Conservation (phyloP, 2,888 invertebrate genomes). For the Nematopogon swammerdamellus region DNA sequence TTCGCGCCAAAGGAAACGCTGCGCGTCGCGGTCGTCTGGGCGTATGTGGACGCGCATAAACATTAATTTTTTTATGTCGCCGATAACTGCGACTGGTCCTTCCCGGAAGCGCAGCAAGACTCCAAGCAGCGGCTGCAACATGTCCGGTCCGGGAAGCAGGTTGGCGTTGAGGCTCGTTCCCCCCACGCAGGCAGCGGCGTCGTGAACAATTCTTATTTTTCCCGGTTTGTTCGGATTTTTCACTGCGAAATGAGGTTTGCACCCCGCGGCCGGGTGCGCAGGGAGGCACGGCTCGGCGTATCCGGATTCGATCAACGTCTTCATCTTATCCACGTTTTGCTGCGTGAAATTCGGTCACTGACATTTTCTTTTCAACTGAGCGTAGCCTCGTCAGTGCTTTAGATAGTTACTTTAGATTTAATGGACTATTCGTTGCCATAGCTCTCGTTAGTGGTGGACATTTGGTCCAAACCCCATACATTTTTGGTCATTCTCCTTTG, state of each 20-base stretch:
- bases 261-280: conserved; percentile 6
- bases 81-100: conserved; percentile 9
- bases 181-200: conserved; percentile 4
- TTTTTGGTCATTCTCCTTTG: too few species aligned
- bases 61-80: conserved; percentile 11
- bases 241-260: conserved; percentile 12
- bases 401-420: too few species aligned
- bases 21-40: conserved; percentile 3
- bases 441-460: too few species aligned
- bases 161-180: conserved; percentile 6
- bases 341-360: conserved; percentile 1
- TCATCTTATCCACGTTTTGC: conserved; percentile 6
- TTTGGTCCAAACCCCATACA: too few species aligned
- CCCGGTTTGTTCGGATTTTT: conserved; percentile 10
- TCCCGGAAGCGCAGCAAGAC: conserved; percentile 13
- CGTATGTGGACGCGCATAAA: conserved; percentile 1
- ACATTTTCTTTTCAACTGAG: conserved; percentile 7
- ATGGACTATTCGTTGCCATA: too few species aligned
- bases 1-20: conserved; percentile 3
- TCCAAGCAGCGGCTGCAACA: conserved; percentile 7
- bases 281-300: conserved; percentile 9
- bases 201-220: conserved; percentile 10
- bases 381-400: conserved; percentile 3
- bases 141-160: conserved; percentile 12
- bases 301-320: conserved; percentile 3